These are phyloP conservation scores for Labrus mixtus DNA, from an alignment of 2,113 vertebrate species.

Conservation along the genomic window DNA sequence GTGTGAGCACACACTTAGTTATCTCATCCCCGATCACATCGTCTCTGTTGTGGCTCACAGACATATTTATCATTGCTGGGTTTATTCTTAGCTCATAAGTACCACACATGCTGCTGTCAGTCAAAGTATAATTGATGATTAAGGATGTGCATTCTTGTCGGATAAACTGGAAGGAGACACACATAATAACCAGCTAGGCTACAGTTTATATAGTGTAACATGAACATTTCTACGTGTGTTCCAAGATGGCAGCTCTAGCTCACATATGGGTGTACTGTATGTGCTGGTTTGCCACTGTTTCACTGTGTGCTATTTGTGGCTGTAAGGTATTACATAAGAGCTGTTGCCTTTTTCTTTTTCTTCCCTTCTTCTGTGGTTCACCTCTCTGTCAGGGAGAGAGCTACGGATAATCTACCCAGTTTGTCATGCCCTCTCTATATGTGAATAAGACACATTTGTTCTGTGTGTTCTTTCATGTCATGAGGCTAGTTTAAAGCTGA, in stretches of 20 bases:
- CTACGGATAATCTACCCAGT: neutral
- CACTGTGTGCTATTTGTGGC: constrained; percentile 62
- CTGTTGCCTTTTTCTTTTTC: constrained; percentile 41
- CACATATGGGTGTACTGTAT: neutral
- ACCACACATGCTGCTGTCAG: constrained; percentile 68
- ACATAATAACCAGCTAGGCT: neutral
- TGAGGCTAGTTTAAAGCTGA: constrained; percentile 1
- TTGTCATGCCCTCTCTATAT: neutral
- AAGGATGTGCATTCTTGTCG: constrained; percentile 35
- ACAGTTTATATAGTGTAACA: neutral
- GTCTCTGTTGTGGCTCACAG: constrained; percentile 39
- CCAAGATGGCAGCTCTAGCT: constrained; percentile 12
- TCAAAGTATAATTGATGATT: constrained; percentile 68
- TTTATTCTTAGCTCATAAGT: constrained; percentile 71
- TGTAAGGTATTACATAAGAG: constrained; percentile 68
- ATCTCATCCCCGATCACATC: constrained; percentile 43
- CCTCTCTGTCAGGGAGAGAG: neutral
- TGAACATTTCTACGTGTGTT: neutral
- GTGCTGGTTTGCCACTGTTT: constrained; percentile 27
- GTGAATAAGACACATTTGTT: constrained; percentile 15
- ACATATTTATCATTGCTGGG: constrained; percentile 43
- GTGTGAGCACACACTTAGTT: neutral
- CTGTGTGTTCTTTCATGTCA: neutral
- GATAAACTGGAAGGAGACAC: constrained; percentile 32
- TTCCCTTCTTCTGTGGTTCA: constrained; percentile 9